phyloP scores from a whole-genome alignment of 2,797 vertebrate species.

The Characodon lateralis region DNA sequence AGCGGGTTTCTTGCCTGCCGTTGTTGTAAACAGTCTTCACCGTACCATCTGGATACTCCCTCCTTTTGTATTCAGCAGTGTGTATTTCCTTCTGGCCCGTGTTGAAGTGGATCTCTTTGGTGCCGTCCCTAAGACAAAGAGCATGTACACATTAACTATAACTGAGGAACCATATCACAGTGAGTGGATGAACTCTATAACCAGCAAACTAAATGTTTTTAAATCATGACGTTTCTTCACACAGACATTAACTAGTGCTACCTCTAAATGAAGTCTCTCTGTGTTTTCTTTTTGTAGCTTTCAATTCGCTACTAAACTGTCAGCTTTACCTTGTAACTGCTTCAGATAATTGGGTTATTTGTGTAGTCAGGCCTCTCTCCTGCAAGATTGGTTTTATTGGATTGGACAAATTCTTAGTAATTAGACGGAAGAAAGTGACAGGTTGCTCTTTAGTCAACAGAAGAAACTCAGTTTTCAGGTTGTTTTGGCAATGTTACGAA shows the following conservation, averaged over 20 bases:
- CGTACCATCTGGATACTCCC: conserved; percentile 94
- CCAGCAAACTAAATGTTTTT: background rate
- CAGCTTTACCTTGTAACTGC: too few relatives aligned
- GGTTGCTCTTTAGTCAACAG: too few relatives aligned
- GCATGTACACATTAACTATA: background rate
- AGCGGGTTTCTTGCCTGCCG: conserved; percentile 92
- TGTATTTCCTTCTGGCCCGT: conserved; percentile 95
- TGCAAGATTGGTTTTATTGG: too few relatives aligned
- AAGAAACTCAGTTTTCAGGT: too few relatives aligned
- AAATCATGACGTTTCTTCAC: too few relatives aligned
- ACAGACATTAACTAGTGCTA: too few relatives aligned
- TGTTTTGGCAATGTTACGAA: too few relatives aligned
- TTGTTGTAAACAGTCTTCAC: conserved; percentile 92
- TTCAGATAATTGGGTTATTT: too few relatives aligned
- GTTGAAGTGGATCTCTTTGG: conserved; percentile 92
- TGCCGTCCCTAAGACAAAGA: conserved; percentile 84
- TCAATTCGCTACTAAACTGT: background rate
- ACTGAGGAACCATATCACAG: background rate
- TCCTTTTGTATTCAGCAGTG: conserved; percentile 89
- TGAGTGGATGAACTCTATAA: background rate
- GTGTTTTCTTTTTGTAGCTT: background rate
- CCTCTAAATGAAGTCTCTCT: background rate
- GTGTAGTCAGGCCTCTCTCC: too few relatives aligned
- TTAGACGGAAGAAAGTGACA: too few relatives aligned
- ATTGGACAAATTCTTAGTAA: too few relatives aligned